phyloP scores from a whole-genome alignment of 2,797 vertebrate genomes.

The Nasua narica region DNA sequence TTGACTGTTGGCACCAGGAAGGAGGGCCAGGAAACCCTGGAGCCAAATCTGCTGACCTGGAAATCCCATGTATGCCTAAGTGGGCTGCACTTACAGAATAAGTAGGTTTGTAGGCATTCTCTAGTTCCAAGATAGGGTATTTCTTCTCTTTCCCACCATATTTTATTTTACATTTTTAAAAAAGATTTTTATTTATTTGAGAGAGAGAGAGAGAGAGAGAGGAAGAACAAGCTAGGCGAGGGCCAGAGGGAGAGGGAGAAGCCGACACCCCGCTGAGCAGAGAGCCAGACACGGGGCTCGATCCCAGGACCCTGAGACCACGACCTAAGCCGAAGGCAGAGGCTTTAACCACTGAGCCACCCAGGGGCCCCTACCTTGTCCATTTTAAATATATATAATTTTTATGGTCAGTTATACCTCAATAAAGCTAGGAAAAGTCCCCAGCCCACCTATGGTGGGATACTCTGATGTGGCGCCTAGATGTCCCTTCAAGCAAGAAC shows the following conservation, averaged over 20 bases:
- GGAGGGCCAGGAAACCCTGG: background rate
- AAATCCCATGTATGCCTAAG: background rate
- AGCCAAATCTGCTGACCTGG: background rate
- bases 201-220: background rate
- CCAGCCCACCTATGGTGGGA: background rate
- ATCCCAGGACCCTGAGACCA: no score
- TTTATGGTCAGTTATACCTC: background rate
- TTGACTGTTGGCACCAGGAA: background rate
- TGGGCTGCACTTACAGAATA: background rate
- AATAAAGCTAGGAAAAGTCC: background rate
- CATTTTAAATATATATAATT: background rate
- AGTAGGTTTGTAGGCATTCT: background rate
- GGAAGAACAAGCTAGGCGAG: background rate
- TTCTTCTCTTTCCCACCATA: background rate
- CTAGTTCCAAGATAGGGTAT: background rate
- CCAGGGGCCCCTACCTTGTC: background rate
- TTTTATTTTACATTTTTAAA: background rate
- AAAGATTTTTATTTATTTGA: background rate
- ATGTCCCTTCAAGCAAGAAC: background rate
- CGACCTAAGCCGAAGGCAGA: no score
- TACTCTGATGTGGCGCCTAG: background rate
- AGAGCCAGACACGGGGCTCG: no score
- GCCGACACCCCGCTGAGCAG: background rate
- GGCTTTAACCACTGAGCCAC: no score
- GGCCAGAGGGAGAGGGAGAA: background rate